Evolutionary conservation across 2,797 vertebrate genomes (phyloP).

Genomic region (Enteromius thamalakanensis): DNA sequence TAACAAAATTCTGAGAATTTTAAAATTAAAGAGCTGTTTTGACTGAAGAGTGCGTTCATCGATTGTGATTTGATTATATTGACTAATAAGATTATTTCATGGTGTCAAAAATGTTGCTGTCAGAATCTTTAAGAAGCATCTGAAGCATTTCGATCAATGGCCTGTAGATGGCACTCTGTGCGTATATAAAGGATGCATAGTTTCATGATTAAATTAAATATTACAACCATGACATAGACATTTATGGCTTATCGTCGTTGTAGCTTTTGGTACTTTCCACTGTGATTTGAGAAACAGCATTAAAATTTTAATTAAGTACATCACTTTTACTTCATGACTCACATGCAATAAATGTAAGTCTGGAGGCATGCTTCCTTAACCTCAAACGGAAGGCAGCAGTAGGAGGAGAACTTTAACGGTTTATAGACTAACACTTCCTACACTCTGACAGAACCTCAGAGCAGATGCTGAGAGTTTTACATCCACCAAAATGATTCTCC

Average conservation of each 20-base stretch:
- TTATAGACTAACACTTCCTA: background rate
- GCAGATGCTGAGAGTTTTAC: background rate
- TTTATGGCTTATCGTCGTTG: background rate
- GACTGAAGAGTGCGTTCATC: background rate
- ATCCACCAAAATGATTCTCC: background rate
- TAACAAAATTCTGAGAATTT: background rate
- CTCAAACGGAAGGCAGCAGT: conserved; percentile 23
- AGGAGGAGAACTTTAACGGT: conserved; percentile 13
- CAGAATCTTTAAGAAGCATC: background rate
- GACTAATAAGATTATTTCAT: background rate
- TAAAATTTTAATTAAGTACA: background rate
- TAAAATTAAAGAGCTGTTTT: background rate
- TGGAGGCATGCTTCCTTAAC: background rate
- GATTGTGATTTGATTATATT: background rate
- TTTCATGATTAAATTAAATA: background rate
- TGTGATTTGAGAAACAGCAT: background rate
- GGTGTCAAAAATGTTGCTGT: background rate
- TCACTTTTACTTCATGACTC: background rate
- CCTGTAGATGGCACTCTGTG: conserved; percentile 18
- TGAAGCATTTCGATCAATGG: background rate
- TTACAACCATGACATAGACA: background rate
- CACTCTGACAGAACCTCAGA: background rate
- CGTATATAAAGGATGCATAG: background rate
- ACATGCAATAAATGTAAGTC: background rate
- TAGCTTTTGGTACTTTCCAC: background rate